Percentiles rank a stretch among this genome's conserved stretches.
These are phyloP conservation scores for Zeuzera pyrina DNA, from an alignment of 2,888 invertebrate genomes.

Conservation along the genomic window DNA sequence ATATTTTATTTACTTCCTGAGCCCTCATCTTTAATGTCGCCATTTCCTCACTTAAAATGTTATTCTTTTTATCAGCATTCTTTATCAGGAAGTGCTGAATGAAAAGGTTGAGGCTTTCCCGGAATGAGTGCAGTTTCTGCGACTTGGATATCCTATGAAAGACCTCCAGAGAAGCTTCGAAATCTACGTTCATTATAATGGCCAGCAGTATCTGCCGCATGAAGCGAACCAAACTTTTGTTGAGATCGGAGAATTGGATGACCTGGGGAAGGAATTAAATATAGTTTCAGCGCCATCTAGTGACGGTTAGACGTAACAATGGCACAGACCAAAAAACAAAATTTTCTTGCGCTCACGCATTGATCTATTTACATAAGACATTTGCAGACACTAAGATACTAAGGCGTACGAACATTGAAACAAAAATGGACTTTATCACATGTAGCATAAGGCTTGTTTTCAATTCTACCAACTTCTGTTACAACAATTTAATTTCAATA, in stretches of 20 bases:
- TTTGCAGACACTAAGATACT: no score
- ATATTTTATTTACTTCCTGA: conserved; percentile 76
- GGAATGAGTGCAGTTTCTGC: conserved; percentile 83
- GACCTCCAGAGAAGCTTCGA: conserved; percentile 73
- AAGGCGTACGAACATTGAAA: no score
- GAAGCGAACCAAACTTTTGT: conserved; percentile 84
- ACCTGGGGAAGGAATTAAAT: conserved; percentile 71
- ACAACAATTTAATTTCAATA: no score
- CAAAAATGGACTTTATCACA: no score
- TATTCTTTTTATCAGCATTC: conserved; percentile 66
- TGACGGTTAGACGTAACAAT: background rate
- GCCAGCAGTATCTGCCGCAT: conserved; percentile 84
- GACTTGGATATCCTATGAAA: conserved; percentile 83
- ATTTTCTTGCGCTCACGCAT: no score
- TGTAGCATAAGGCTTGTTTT: no score
- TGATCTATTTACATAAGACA: no score
- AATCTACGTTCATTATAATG: conserved; percentile 79
- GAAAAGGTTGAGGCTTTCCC: conserved; percentile 88
- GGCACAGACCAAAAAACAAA: no score
- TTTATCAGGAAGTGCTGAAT: conserved; percentile 89
- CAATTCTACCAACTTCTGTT: no score
- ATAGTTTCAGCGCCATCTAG: background rate
- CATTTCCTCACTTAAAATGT: conserved; percentile 44
- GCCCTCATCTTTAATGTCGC: conserved; percentile 65
- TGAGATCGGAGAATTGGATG: conserved; percentile 89